These are phyloP conservation scores for Scrobipalpa costella DNA, from an alignment of 2,888 invertebrate species.

Conservation along the genomic window DNA sequence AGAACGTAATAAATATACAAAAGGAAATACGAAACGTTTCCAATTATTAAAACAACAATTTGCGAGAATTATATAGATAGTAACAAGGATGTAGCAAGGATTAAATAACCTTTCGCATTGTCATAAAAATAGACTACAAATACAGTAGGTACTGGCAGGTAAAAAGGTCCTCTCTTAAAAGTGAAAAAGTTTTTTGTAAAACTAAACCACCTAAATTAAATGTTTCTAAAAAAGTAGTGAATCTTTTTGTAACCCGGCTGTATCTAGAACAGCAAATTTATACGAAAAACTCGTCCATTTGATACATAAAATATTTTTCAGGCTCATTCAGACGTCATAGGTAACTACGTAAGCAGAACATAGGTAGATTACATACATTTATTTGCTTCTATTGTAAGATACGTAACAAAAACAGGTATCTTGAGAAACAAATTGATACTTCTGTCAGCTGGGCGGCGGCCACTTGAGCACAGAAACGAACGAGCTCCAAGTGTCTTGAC, in stretches of 20 bases:
- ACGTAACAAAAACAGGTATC: neutral
- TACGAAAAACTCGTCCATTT: neutral
- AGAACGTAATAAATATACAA: neutral
- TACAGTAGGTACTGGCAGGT: too few species aligned
- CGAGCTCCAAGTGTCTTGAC: slow-evolving; percentile 21
- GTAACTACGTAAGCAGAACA: neutral
- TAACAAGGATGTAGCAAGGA: neutral
- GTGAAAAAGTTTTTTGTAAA: too few species aligned
- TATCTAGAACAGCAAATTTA: neutral
- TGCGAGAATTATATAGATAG: neutral
- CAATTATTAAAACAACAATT: slow-evolving; percentile 49
- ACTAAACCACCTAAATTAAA: too few species aligned
- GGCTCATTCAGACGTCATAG: neutral
- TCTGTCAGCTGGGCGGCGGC: slow-evolving; percentile 4
- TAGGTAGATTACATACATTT: neutral
- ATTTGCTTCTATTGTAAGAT: neutral
- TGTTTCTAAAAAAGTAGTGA: too few species aligned
- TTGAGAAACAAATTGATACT: slow-evolving; percentile 11
- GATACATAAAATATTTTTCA: neutral
- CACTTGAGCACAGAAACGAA: neutral
- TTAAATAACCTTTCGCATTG: neutral
- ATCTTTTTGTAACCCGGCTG: too few species aligned
- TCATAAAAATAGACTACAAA: too few species aligned
- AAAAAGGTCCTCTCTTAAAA: too few species aligned
- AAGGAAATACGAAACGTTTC: slow-evolving; percentile 28